phyloP scores from a whole-genome alignment of 2,113 vertebrate species.

The Cyprinodon brontotheroides region DNA sequence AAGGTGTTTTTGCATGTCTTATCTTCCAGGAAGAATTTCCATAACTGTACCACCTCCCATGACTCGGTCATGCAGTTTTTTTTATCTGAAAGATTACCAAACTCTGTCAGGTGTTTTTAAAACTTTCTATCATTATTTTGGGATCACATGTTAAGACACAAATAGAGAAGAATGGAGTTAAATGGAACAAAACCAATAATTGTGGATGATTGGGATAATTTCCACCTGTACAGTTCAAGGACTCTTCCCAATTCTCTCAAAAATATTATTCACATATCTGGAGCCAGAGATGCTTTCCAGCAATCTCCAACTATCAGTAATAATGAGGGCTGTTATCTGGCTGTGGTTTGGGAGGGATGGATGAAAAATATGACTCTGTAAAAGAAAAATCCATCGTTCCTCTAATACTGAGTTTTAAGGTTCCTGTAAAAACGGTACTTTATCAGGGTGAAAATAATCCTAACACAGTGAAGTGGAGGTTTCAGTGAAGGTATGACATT shows the following conservation, averaged over 20 bases:
- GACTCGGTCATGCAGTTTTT: constrained; percentile 4
- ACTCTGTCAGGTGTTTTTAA: constrained; percentile 34
- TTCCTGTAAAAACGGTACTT: too few species aligned
- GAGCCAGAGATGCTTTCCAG: constrained; percentile 5
- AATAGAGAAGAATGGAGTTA: constrained; percentile 12
- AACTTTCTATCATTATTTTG: constrained; percentile 6
- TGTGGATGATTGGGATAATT: constrained; percentile 19
- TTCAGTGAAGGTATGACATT: not conserved
- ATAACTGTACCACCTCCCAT: constrained; percentile 18
- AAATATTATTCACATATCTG: constrained; percentile 20
- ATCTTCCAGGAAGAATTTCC: constrained; percentile 21
- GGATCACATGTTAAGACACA: constrained; percentile 19
- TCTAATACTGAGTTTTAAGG: not conserved
- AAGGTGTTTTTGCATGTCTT: constrained; percentile 24
- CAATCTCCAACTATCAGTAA: constrained; percentile 19
- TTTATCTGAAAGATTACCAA: constrained; percentile 19
- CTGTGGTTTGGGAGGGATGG: not conserved
- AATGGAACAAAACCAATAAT: constrained; percentile 4
- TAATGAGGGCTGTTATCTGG: not conserved
- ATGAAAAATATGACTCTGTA: not conserved
- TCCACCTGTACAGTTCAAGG: constrained; percentile 26
- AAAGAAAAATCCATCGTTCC: not conserved
- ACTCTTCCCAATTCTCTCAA: constrained; percentile 29
- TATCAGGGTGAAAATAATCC: too few species aligned
- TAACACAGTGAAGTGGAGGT: not conserved